These are phyloP conservation scores for Cervus canadensis DNA, from an alignment of 2,113 vertebrate species.

Conservation along the genomic window DNA sequence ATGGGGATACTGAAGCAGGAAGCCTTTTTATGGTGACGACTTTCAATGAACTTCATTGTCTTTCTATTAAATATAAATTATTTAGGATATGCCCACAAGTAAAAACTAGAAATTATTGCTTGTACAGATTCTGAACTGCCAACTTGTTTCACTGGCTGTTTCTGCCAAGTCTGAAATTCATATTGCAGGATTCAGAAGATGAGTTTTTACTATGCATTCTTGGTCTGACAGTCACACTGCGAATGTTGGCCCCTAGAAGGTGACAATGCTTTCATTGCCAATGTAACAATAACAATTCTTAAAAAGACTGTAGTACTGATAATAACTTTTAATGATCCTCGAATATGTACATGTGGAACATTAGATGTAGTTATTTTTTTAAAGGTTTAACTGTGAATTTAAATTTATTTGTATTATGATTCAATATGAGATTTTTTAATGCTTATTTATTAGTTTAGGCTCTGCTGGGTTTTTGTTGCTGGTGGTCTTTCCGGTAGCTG, in stretches of 20 bases:
- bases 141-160: neutral
- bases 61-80: neutral
- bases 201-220: neutral
- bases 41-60: neutral
- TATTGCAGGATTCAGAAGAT: neutral
- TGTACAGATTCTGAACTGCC: neutral
- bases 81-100: neutral
- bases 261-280: neutral
- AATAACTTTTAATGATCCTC: neutral
- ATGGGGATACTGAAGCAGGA: neutral
- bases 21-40: neutral
- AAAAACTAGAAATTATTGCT: neutral
- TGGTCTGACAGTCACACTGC: neutral
- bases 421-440: neutral
- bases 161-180: neutral
- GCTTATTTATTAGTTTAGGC: neutral
- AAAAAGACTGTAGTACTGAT: neutral
- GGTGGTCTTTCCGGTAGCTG: neutral
- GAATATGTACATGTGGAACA: neutral
- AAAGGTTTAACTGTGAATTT: neutral
- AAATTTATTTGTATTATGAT: neutral
- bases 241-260: neutral
- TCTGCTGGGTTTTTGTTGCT: neutral
- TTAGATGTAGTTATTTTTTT: neutral
- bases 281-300: neutral